These are phyloP conservation scores for Pangasius larnaudii DNA, from an alignment of 2,797 vertebrate species.

Conservation along the genomic window DNA sequence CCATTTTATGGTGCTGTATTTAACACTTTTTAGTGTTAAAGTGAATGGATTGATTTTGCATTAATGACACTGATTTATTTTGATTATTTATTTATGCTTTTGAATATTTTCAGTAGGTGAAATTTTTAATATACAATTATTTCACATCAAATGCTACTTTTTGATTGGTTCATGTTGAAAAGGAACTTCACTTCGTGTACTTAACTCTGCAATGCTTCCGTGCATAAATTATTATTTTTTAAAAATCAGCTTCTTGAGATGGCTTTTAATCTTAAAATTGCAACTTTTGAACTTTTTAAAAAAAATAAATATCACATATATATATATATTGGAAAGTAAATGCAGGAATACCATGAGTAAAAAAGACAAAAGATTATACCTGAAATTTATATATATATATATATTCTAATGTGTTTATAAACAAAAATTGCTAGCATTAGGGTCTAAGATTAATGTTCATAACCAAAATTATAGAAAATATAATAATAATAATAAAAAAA, in stretches of 20 bases:
- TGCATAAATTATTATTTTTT: too few relatives aligned
- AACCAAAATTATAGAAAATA: background rate
- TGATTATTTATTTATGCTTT: background rate
- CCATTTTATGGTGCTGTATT: background rate
- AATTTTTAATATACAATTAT: background rate
- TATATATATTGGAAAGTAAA: too few relatives aligned
- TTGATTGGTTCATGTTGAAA: background rate
- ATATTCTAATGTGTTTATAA: background rate
- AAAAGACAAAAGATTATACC: too few relatives aligned
- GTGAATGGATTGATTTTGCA: background rate
- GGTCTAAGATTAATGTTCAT: background rate
- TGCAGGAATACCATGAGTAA: too few relatives aligned
- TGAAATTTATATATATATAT: too few relatives aligned
- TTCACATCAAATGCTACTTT: background rate
- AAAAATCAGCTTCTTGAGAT: too few relatives aligned
- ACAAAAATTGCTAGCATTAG: background rate
- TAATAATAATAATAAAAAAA: background rate
- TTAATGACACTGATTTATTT: background rate
- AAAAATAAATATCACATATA: too few relatives aligned
- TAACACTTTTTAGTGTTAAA: background rate
- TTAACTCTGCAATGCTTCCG: too few relatives aligned
- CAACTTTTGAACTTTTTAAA: too few relatives aligned
- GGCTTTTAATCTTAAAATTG: too few relatives aligned
- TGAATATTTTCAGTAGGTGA: background rate
- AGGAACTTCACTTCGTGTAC: background rate